phyloP scores from a whole-genome alignment of 2,113 vertebrate species.

The Epinephelus lanceolatus region DNA sequence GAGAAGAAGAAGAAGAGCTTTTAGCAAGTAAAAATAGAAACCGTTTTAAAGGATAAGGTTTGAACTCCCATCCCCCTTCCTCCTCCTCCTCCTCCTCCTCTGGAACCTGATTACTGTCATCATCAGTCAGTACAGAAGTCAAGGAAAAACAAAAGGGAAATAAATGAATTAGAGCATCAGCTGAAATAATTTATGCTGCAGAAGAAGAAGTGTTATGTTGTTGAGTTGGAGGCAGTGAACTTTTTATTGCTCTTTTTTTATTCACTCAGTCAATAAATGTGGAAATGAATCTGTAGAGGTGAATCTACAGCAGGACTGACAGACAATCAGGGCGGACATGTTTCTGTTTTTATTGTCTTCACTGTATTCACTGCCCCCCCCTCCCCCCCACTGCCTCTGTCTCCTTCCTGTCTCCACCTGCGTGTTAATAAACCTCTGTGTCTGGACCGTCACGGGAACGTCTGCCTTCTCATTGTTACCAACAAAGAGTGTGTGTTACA shows the following conservation, averaged over 20 bases:
- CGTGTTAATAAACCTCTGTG: slow-evolving; percentile 82
- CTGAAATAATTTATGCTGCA: slow-evolving; percentile 18
- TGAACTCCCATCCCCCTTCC: neutral
- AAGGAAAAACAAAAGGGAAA: slow-evolving; percentile 27
- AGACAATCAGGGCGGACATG: slow-evolving; percentile 25
- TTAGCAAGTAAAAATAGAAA: slow-evolving; percentile 66
- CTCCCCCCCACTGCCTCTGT: neutral
- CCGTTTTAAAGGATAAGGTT: slow-evolving; percentile 26
- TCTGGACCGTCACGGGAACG: too few species aligned
- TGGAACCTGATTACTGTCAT: slow-evolving; percentile 36
- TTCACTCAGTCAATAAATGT: slow-evolving; percentile 15
- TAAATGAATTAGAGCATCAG: slow-evolving; percentile 29
- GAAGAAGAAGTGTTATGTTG: neutral
- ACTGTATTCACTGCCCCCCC: slow-evolving; percentile 56
- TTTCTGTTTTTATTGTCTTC: slow-evolving; percentile 46
- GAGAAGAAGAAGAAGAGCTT: slow-evolving; percentile 46
- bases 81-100: neutral
- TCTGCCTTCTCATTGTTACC: too few species aligned
- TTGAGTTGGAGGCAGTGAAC: neutral
- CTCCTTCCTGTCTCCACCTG: slow-evolving; percentile 34
- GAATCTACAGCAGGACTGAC: slow-evolving; percentile 14
- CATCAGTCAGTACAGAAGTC: slow-evolving; percentile 37
- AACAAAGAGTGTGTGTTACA: too few species aligned
- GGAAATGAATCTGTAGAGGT: slow-evolving; percentile 13
- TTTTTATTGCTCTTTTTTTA: neutral